These are phyloP conservation scores for Ricordea florida DNA, from an alignment of 92 coral and sea anemone species.

Conservation along the genomic window DNA sequence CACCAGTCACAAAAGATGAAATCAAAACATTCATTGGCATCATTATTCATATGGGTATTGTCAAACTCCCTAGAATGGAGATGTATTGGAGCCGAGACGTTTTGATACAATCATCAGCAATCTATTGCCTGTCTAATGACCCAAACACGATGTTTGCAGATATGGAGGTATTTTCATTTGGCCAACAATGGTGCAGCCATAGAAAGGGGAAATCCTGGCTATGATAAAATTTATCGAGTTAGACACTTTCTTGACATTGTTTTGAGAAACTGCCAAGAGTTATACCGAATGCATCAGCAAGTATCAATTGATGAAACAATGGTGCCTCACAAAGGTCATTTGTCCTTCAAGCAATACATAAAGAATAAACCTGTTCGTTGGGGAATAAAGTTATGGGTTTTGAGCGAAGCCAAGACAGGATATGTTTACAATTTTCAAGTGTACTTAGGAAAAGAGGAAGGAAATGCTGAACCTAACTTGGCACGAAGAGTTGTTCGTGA, in stretches of 20 bases:
- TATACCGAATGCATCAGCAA: background rate
- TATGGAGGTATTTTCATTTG: too few relatives aligned
- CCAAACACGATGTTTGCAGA: too few relatives aligned
- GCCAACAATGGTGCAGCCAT: too few relatives aligned
- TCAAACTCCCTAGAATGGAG: slow-evolving; percentile 45
- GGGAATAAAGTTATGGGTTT: slow-evolving; percentile 40
- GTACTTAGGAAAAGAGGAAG: slow-evolving; percentile 37
- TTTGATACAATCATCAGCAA: too few relatives aligned
- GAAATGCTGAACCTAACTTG: slow-evolving; percentile 22
- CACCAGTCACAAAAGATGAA: slow-evolving; percentile 38
- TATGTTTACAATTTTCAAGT: slow-evolving; percentile 37
- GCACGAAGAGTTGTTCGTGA: background rate
- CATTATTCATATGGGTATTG: slow-evolving; percentile 50
- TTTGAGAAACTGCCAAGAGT: background rate
- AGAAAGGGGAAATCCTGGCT: background rate
- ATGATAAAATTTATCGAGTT: slow-evolving; percentile 19
- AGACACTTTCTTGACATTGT: background rate
- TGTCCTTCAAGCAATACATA: slow-evolving; percentile 29
- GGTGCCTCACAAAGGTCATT: slow-evolving; percentile 36
- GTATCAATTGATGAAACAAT: slow-evolving; percentile 42
- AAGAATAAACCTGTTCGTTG: slow-evolving; percentile 33
- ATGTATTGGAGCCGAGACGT: too few relatives aligned
- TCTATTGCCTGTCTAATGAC: too few relatives aligned
- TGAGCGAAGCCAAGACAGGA: slow-evolving; percentile 40
- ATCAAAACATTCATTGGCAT: slow-evolving; percentile 37